These are phyloP conservation scores for Tachina grossa DNA, from an alignment of 2,888 invertebrate species.

Conservation along the genomic window DNA sequence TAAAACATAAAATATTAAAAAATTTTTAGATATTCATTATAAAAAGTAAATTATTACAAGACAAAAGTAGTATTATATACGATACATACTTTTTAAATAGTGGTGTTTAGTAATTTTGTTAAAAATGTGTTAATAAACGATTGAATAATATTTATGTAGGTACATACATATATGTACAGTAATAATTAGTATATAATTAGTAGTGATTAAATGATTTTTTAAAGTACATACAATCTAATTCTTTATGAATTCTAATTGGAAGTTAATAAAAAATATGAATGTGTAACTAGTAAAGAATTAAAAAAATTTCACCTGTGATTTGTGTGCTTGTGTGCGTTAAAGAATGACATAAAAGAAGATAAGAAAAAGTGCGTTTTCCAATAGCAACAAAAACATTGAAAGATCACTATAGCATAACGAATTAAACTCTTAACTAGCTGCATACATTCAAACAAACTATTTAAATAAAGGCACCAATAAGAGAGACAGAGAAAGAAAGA, in stretches of 20 bases:
- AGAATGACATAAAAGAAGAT: slow-evolving; percentile 21
- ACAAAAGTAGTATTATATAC: not conserved
- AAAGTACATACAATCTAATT: not conserved
- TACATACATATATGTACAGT: not conserved
- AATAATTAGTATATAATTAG: not conserved
- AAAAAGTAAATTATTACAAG: not conserved
- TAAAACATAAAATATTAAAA: slow-evolving; percentile 29
- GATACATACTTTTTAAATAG: not conserved
- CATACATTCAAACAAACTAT: not conserved
- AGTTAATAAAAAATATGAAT: not conserved
- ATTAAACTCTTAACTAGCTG: slow-evolving; percentile 2
- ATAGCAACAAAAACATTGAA: slow-evolving; percentile 36
- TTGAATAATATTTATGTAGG: not conserved
- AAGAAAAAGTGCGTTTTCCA: slow-evolving; percentile 51
- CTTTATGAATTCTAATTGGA: not conserved
- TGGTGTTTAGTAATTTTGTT: not conserved
- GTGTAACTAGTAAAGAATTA: not conserved
- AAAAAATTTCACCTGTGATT: slow-evolving; percentile 40
- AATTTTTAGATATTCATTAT: not conserved
- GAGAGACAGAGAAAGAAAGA: slow-evolving; percentile 30
- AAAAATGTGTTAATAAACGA: not conserved
- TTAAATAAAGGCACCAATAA: not conserved
- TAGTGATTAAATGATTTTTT: not conserved
- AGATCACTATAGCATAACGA: slow-evolving; percentile 49
- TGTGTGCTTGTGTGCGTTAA: slow-evolving; percentile 22